Base-by-base conservation (phyloP, 2,113 vertebrate genomes). In the Nothocercus julius region DNA sequence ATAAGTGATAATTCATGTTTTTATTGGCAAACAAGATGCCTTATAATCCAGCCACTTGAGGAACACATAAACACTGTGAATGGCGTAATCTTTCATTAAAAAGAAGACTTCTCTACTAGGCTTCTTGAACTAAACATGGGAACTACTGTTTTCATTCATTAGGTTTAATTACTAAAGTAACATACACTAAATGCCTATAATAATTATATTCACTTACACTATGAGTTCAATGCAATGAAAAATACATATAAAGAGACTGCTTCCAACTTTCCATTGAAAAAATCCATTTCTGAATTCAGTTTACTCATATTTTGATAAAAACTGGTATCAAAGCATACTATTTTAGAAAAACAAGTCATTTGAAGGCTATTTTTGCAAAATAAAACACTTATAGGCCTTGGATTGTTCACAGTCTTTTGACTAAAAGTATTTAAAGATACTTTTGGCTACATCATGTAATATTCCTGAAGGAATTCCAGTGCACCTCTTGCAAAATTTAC, bases 141-240 rank as follows among this genome's bases (percentile, higher is more conserved):
- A 75, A 84, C 62, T 82, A 91, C 94, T 62, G 80, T 42, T 94
- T 96, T 82, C 82, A 76, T 44, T 87, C 94, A 90, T 62, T 85
- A 92, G 45, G 58, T 81, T 84, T 94, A 95, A 96, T 96, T 87
- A 63, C 61, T 74, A 91, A 92, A 90, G 85, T 82, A 91, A 96
- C 84, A 92, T 70, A 75, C 56, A 69, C 62, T 93, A 95, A 97
- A 96, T 83, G 85, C 44, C 95, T 94, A 63, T 89, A 96, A 95
- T 93, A 96, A 97, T 96, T 93, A 53, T 85, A 87, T 73, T 96
- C 84, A 76, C 78, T 79, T 79, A 81, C 74, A 89, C 21, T 47
- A 70, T 93, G 30, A 87, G 56, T 90, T 68, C 83, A 56, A 80
- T 75, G 83, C 36, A 96, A 97, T 89, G 90, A 90, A 93, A 93